A percentile compares a stretch with the other conserved stretches of the same genome.
Conservation (phyloP, 2,113 vertebrate genomes). For the Scalopus aquaticus region DNA sequence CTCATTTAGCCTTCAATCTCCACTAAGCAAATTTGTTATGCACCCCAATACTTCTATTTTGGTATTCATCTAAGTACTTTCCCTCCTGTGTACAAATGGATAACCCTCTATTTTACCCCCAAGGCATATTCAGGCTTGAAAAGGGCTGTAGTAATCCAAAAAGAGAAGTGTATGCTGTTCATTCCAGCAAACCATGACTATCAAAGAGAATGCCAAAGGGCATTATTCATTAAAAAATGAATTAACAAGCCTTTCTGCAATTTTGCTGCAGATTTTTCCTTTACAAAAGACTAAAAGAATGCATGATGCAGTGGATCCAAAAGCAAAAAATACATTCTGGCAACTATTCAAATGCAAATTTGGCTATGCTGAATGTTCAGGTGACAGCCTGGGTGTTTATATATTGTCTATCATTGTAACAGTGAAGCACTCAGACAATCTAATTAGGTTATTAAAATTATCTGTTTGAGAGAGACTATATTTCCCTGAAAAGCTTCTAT, state of each 20-base stretch:
- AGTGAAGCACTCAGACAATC: slow-evolving; percentile 63
- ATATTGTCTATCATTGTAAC: slow-evolving; percentile 68
- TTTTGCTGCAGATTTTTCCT: slow-evolving; percentile 72
- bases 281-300: slow-evolving; percentile 71
- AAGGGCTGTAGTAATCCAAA: slow-evolving; percentile 66
- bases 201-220: slow-evolving; percentile 80
- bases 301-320: slow-evolving; percentile 60
- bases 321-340: slow-evolving; percentile 41
- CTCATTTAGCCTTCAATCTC: slow-evolving; percentile 47
- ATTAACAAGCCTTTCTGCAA: slow-evolving; percentile 78
- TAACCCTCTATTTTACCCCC: slow-evolving; percentile 75
- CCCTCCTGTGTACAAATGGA: slow-evolving; percentile 55
- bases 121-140: slow-evolving; percentile 76
- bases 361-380: slow-evolving; percentile 55
- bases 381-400: slow-evolving; percentile 66
- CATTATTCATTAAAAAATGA: slow-evolving; percentile 81
- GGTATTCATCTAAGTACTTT: slow-evolving; percentile 66
- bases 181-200: slow-evolving; percentile 78
- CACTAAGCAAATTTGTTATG: slow-evolving; percentile 62
- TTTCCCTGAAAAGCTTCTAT: slow-evolving; percentile 66
- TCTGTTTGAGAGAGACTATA: slow-evolving; percentile 62
- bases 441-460: slow-evolving; percentile 80
- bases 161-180: slow-evolving; percentile 69
- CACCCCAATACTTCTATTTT: slow-evolving; percentile 60
- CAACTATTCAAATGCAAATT: slow-evolving; percentile 73